Conservation (phyloP, 2,797 vertebrate genomes). For the Denticeps clupeoides region DNA sequence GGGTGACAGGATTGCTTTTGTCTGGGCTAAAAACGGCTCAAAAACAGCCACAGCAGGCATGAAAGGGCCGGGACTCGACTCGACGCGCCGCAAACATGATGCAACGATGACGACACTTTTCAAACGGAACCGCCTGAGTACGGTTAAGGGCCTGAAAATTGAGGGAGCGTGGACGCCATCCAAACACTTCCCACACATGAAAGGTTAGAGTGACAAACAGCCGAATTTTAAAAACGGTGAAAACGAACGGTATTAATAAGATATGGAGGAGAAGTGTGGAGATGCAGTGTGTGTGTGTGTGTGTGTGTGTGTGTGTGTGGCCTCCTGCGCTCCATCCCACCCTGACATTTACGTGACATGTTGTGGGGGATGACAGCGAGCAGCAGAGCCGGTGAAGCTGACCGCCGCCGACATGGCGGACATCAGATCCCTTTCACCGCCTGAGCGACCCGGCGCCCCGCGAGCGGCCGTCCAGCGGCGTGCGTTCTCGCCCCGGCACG, state of each 20-base stretch:
- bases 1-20: slow-evolving; percentile 57
- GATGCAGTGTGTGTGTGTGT: slow-evolving; percentile 5
- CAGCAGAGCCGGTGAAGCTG: slow-evolving; percentile 16
- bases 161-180: slow-evolving; percentile 1
- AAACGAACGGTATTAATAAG: too few species aligned
- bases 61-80: too few species aligned
- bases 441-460: slow-evolving; percentile 7
- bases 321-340: background rate
- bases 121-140: too few species aligned
- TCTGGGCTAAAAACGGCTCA: slow-evolving; percentile 34
- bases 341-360: slow-evolving; percentile 38
- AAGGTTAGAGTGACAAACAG: too few species aligned
- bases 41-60: slow-evolving; percentile 17
- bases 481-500: too few species aligned
- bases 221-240: too few species aligned
- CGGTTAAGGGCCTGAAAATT: slow-evolving; percentile 4
- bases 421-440: slow-evolving; percentile 17
- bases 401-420: slow-evolving; percentile 16
- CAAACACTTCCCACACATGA: slow-evolving; percentile 1
- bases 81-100: too few species aligned
- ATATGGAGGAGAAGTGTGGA: too few species aligned
- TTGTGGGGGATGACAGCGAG: slow-evolving; percentile 33
- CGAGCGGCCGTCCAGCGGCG: background rate
- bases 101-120: too few species aligned
- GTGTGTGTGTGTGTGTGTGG: slow-evolving; percentile 25